Evolutionary conservation across 2,113 vertebrate genomes (phyloP).

Genomic region (Elachura formosa): DNA sequence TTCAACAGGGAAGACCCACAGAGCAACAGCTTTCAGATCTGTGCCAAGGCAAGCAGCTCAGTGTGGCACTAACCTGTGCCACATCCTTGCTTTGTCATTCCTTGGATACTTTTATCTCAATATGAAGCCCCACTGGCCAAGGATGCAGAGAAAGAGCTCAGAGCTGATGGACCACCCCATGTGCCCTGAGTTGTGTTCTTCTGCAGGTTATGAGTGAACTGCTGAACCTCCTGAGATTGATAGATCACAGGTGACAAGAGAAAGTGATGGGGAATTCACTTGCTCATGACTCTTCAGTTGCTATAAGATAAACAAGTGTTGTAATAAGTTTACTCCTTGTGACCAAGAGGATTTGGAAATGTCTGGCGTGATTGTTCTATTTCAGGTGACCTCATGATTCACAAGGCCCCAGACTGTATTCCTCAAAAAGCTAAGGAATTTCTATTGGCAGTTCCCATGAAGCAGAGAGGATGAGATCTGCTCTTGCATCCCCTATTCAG

Average conservation of each 20-base stretch:
- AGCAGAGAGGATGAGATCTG: not conserved
- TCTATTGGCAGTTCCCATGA: not conserved
- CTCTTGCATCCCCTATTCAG: not conserved
- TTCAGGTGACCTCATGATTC: not conserved
- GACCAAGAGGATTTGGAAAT: not conserved
- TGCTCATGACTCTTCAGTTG: not conserved
- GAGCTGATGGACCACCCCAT: accelerated
- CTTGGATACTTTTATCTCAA: not conserved
- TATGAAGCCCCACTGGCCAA: not conserved
- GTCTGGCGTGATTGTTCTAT: not conserved
- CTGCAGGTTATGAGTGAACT: not conserved
- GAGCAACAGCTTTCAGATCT: not conserved
- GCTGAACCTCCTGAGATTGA: not conserved
- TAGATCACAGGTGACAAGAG: not conserved
- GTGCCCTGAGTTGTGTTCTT: not conserved
- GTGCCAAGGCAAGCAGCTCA: not conserved
- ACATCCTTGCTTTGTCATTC: not conserved
- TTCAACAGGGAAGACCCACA: not conserved
- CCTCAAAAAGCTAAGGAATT: not conserved
- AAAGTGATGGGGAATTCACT: not conserved
- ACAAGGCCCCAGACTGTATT: not conserved
- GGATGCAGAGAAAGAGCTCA: not conserved
- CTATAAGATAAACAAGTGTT: not conserved
- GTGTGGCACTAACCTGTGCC: not conserved
- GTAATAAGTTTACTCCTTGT: not conserved